Percentiles rank a stretch among this genome's conserved stretches.
phyloP scores from a whole-genome alignment of 2,888 invertebrate species.

The Diabrotica balteata region DNA sequence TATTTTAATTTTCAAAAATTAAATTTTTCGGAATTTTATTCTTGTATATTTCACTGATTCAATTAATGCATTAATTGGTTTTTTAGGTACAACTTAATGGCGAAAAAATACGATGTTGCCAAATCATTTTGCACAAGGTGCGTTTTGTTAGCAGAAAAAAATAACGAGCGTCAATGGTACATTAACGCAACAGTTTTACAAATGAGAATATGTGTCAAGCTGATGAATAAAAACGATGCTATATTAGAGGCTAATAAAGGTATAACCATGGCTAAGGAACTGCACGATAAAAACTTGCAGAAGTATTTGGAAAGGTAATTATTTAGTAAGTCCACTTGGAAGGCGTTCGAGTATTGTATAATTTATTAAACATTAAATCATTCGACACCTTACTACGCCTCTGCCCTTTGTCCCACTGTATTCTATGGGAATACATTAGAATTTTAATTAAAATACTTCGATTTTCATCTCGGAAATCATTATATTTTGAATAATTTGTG shows the following conservation, averaged over 20 bases:
- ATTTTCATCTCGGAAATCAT: too few species aligned
- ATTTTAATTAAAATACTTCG: too few species aligned
- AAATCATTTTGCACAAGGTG: constrained; percentile 5
- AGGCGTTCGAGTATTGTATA: too few species aligned
- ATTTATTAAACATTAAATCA: too few species aligned
- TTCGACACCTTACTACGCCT: too few species aligned
- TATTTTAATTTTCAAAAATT: too few species aligned
- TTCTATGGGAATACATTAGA: too few species aligned
- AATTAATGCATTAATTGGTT: too few species aligned
- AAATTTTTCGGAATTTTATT: too few species aligned
- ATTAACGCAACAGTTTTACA: constrained; percentile 60
- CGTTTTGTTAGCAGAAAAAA: neutral
- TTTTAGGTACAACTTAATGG: constrained; percentile 8
- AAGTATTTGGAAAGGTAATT: constrained; percentile 53
- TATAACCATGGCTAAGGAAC: constrained; percentile 50
- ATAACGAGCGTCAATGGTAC: constrained; percentile 57
- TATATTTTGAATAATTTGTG: too few species aligned
- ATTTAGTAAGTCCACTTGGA: neutral
- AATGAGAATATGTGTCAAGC: constrained; percentile 58
- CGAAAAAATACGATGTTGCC: constrained; percentile 29
- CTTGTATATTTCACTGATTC: too few species aligned
- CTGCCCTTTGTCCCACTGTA: too few species aligned
- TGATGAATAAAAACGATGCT: constrained; percentile 62
- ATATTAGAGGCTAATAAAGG: constrained; percentile 53
- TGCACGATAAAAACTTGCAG: constrained; percentile 53